Conservation (phyloP, 2,113 vertebrate species). For the Glaucomys volans region DNA sequence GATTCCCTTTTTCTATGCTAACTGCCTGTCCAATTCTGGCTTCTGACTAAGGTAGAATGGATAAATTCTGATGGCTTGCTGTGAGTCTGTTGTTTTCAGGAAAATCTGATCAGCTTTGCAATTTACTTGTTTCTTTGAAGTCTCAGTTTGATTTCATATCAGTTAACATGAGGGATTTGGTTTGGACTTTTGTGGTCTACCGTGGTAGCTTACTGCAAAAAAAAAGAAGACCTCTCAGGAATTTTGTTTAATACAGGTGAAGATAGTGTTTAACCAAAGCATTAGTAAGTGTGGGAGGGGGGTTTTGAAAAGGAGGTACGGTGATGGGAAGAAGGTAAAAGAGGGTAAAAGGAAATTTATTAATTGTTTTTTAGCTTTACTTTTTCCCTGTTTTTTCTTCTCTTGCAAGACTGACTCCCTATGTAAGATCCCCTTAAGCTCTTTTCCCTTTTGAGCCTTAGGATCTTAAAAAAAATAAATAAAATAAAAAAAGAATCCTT, state of each 20-base stretch:
- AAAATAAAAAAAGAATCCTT: background rate
- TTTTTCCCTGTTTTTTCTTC: background rate
- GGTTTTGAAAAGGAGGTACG: rapidly evolving
- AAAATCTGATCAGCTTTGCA: background rate
- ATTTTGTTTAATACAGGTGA: background rate
- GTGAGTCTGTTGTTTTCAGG: background rate
- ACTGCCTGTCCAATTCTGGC: too few relatives aligned
- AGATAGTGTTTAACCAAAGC: background rate
- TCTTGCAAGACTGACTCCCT: background rate
- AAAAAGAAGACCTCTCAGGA: background rate
- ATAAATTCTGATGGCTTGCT: background rate
- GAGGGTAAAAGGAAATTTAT: background rate
- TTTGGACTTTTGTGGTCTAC: background rate
- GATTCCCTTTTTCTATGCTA: too few relatives aligned
- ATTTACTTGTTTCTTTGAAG: background rate
- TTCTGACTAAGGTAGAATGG: too few relatives aligned
- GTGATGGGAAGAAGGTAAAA: background rate
- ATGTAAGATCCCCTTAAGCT: background rate
- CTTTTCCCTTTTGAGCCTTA: background rate
- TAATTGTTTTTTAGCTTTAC: background rate
- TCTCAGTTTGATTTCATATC: background rate
- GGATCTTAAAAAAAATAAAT: background rate
- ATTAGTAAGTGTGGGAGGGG: background rate
- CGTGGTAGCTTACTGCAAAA: background rate
- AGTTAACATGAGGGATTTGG: background rate